phyloP scores from a whole-genome alignment of 2,888 invertebrate species.

The Barypeithes pellucidus region DNA sequence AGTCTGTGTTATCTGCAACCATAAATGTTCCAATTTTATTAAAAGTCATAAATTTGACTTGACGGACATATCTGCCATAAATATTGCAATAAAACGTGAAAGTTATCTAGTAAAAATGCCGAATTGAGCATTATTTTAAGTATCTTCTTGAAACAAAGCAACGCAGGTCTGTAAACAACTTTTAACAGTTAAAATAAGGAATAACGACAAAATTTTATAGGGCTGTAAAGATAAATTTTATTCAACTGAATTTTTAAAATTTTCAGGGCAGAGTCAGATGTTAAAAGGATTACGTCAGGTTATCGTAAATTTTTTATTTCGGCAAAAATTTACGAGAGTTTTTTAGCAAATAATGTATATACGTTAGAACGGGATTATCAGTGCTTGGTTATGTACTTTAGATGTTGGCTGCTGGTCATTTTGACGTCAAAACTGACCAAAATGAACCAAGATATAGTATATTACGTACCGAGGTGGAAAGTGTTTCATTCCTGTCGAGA shows the following conservation, averaged over 20 bases:
- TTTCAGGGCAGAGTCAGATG: neutral
- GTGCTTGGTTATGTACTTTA: too few species aligned
- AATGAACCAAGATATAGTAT: too few species aligned
- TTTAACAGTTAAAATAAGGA: neutral
- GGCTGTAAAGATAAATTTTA: neutral
- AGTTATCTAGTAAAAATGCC: neutral
- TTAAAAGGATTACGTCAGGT: neutral
- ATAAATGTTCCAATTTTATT: too few species aligned
- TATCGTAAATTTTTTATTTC: neutral
- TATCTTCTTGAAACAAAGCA: neutral
- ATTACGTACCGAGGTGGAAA: too few species aligned
- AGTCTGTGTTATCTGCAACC: too few species aligned
- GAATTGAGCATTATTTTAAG: neutral
- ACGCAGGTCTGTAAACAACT: neutral
- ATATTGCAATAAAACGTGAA: neutral
- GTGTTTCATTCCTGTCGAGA: too few species aligned
- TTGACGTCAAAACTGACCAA: too few species aligned
- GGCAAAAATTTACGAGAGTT: neutral
- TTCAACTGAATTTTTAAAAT: slow-evolving; percentile 12
- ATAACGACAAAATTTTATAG: neutral
- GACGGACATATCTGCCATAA: too few species aligned
- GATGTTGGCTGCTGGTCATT: too few species aligned
- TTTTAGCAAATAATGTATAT: neutral
- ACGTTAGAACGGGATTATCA: neutral
- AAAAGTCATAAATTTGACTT: neutral